A percentile compares a stretch with the other conserved stretches of the same genome.
These are phyloP conservation scores for Synanthedon myopaeformis DNA, from an alignment of 2,888 invertebrate species.

Conservation along the genomic window DNA sequence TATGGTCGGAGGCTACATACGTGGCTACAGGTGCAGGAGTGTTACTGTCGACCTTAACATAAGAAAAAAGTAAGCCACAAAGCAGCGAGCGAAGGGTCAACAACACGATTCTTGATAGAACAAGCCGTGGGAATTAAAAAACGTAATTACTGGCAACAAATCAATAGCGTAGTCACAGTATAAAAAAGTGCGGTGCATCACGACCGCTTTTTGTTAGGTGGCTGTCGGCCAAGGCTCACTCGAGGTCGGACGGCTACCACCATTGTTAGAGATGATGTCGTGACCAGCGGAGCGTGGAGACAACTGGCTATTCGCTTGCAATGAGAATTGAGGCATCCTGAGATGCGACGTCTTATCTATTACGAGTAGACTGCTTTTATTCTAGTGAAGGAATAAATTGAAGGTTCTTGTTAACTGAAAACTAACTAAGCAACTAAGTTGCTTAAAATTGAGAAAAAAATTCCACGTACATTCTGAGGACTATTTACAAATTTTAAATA, in stretches of 20 bases:
- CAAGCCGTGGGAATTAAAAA: conserved; percentile 9
- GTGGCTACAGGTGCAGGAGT: too few relatives aligned
- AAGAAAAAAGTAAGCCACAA: not conserved
- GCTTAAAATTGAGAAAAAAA: too few relatives aligned
- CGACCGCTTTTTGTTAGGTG: conserved; percentile 3
- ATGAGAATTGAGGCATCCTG: not conserved
- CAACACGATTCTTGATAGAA: not conserved
- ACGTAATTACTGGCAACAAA: conserved; percentile 4
- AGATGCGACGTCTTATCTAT: not conserved
- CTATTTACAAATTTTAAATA: too few relatives aligned
- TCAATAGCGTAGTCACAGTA: conserved; percentile 1
- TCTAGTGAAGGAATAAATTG: too few relatives aligned
- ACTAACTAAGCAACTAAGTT: too few relatives aligned
- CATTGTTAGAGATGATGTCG: conserved; percentile 6
- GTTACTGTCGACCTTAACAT: too few relatives aligned
- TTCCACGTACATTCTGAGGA: too few relatives aligned
- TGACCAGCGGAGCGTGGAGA: conserved; percentile 2
- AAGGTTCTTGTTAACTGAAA: too few relatives aligned
- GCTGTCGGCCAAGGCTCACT: conserved; percentile 6
- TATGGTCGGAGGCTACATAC: too few relatives aligned
- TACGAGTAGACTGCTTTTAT: too few relatives aligned
- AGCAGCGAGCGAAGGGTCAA: conserved; percentile 1
- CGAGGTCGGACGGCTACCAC: conserved; percentile 6
- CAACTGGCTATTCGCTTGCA: not conserved
- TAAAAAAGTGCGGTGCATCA: conserved; percentile 3